Base-by-base conservation (phyloP, 2,797 vertebrate genomes). In the Danio tinwini region DNA sequence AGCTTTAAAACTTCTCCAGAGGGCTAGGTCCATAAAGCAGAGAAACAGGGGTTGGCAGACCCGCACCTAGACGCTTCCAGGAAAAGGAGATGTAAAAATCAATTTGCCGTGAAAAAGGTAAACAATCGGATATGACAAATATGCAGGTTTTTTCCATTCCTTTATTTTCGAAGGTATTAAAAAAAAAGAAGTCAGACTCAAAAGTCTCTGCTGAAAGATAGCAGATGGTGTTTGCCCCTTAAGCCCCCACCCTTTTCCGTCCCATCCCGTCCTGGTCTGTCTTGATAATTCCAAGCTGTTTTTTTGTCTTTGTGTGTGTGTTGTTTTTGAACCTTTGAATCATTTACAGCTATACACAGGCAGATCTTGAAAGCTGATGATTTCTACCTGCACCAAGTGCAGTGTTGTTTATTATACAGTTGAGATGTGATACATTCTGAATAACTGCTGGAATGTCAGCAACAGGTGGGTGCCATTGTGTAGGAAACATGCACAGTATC, bases 61-160 rank as follows among this genome's bases (percentile, higher is more conserved):
- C 65, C 49, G 77, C 89, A 85, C 84, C 82, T 85, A 83, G 88
- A 89, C 87, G 87, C 91, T 94, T 94, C 93, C 94, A 94, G 93
- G 91, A 94, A 94, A 91, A 92, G 89, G 91, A 94, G 93, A 94
- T 88, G 92, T 93, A 92, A 93, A 94, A 94, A 93, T 93, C 92
- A 93, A 94, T 94, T 94, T 92, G 90, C 92, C 87, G 89, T 93
- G 91, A 90, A 93, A 91, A 94, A 93, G 88, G 92, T 94, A 94
- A 95, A 94, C 92, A 94, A 90, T 93, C 84, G 87, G 91, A 94
- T 93, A 93, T 93, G 92, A 94, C 92, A 95, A 93, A 93, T 92
- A 93, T 89, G 92, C 90, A 90, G 86, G 85, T 91, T 88, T 88
- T 84, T 72, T 81, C 83, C 88, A 85, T 88, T 86, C 84, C 88